Evolutionary conservation across 1,140 invertebrate genomes (phyloP).

Genomic region (Rhysida immarginata): DNA sequence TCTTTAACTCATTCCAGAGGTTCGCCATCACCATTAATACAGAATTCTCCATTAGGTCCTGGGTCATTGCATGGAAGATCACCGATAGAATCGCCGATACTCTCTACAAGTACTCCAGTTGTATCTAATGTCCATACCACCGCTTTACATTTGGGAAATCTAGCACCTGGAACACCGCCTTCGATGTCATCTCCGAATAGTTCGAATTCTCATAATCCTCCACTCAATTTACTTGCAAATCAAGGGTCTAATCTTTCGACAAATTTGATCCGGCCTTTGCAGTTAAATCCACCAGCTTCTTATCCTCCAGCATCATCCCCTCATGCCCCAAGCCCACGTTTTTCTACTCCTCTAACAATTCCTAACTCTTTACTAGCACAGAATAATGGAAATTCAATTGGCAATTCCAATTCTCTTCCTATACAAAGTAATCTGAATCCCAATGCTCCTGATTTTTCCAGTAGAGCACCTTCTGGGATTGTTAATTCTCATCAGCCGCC

Average conservation of each 20-base stretch:
- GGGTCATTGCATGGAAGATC: background rate
- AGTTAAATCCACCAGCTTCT: slow-evolving; percentile 39
- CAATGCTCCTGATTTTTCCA: slow-evolving; percentile 65
- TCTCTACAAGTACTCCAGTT: slow-evolving; percentile 1
- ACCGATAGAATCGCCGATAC: background rate
- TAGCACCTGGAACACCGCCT: background rate
- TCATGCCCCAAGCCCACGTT: slow-evolving; percentile 5
- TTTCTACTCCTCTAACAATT: background rate
- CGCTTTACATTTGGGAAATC: background rate
- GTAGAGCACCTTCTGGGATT: slow-evolving; percentile 11
- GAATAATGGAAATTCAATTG: slow-evolving; percentile 22
- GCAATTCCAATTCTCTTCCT: slow-evolving; percentile 24
- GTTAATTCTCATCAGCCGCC: slow-evolving; percentile 6
- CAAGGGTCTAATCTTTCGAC: background rate
- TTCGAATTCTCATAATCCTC: background rate
- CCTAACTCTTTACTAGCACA: slow-evolving; percentile 15
- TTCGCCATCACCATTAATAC: background rate
- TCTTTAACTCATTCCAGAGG: slow-evolving; percentile 3
- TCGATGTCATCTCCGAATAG: background rate
- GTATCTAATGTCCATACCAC: background rate
- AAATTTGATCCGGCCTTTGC: slow-evolving; percentile 28
- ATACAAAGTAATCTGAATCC: slow-evolving; percentile 62
- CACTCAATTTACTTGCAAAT: background rate
- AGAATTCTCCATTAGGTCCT: background rate
- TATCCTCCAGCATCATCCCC: slow-evolving; percentile 8